Base-by-base conservation (phyloP, 2,113 vertebrate species). In the Oriolus oriolus region DNA sequence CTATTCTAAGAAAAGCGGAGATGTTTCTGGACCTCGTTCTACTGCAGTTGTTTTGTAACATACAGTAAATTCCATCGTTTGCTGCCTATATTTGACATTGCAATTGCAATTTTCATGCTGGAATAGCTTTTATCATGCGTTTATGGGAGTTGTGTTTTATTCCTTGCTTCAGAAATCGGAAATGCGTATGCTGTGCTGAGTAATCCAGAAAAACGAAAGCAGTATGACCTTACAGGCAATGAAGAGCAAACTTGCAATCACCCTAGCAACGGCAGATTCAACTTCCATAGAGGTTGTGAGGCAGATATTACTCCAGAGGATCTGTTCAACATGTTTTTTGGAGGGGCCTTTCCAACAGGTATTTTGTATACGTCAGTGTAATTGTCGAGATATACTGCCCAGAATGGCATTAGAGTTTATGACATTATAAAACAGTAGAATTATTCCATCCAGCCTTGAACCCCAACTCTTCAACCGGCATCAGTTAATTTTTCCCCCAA, bases 251-350 rank as follows among this genome's bases (percentile, higher is more conserved):
- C 98, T 9, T 98, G 98, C 96, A 98, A 91, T 44, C 98, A 98
- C 63, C 98, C 98, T 63, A 96, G 98, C 53, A 98, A 98, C 5
- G 98, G 98, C 19, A 98, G 99, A 85, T 99, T 99, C 87, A 99
- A 99, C 93, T 99, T 99, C 98, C 99, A 99, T 61, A 96, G 99
- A 95, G 99, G 99, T 39, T 99, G 99, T 57, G 99, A 99, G 94
- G 99, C 99, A 1, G 99, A 99, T 95, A 99, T 99, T 97, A 99
- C 99, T 61, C 99, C 99, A 6, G 99, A 99, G 89, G 99, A 99
- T 97, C 98, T 99, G 53, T 99, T 99, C 97, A 99, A 99, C 97
- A 99, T 99, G 99, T 99, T 99, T 96, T 99, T 99, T 84, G 99
- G 99, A 82, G 99, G 99, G 8, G 98, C 99, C 44, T 99, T 99